Conservation (phyloP, 2,113 vertebrate species). For the Protobothrops mucrosquamatus region DNA sequence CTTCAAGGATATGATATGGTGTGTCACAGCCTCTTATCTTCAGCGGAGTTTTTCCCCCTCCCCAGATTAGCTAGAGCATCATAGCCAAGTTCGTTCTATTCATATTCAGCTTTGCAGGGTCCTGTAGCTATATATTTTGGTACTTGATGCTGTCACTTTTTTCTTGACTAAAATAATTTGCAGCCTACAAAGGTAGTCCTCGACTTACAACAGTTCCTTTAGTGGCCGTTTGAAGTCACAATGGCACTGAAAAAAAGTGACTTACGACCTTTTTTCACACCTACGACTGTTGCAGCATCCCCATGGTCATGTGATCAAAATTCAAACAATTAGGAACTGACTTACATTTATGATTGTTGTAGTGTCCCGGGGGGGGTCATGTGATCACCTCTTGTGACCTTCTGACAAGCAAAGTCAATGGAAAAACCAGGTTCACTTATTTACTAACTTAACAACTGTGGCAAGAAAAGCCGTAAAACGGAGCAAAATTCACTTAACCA, state of each 20-base stretch:
- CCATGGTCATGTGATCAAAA: neutral
- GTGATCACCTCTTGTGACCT: neutral
- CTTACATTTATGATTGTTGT: neutral
- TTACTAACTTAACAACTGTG: neutral
- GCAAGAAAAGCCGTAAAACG: neutral
- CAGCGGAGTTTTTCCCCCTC: neutral
- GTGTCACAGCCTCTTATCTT: neutral
- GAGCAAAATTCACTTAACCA: neutral
- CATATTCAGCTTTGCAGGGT: neutral
- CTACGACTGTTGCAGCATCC: neutral
- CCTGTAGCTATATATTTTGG: neutral
- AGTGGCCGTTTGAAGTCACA: neutral
- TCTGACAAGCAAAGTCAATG: neutral
- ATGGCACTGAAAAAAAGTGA: neutral
- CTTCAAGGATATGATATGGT: neutral
- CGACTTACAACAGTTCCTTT: neutral
- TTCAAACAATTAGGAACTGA: neutral
- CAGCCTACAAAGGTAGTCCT: neutral
- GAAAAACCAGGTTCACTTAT: neutral
- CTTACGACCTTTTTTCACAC: neutral
- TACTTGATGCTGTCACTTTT: slow-evolving; percentile 20
- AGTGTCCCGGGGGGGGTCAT: neutral
- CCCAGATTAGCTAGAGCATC: slow-evolving; percentile 24
- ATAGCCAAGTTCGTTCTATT: neutral
- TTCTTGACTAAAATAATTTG: slow-evolving; percentile 9